Percentiles rank a stretch among this genome's conserved stretches.
Conservation (phyloP, 2,113 vertebrate genomes). For the Sisor rabdophorus region DNA sequence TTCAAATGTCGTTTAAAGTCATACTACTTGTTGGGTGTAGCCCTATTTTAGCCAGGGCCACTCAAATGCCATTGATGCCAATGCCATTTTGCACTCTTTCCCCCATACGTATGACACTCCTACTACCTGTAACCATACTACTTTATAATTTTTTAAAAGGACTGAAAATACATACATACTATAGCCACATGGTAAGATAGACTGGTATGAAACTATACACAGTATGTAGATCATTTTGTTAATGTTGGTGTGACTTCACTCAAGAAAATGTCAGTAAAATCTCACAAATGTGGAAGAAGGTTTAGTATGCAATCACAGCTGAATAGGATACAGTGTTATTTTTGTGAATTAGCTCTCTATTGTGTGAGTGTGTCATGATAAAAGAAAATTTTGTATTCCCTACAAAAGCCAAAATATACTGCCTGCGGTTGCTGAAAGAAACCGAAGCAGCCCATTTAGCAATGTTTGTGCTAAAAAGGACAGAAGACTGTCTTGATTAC, state of each 20-base stretch:
- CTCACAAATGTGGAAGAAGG: neutral
- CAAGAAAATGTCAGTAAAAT: neutral
- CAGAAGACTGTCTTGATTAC: neutral
- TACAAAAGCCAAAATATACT: constrained; percentile 8
- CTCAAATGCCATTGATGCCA: no score
- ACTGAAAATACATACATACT: no score
- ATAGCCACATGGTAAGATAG: neutral
- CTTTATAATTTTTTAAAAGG: no score
- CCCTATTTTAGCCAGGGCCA: no score
- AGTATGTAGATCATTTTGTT: neutral
- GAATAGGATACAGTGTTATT: neutral
- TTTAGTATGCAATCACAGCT: neutral
- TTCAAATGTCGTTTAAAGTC: no score
- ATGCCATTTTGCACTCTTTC: no score
- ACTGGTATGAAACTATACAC: neutral
- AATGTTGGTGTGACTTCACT: neutral
- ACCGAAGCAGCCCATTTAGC: constrained; percentile 39
- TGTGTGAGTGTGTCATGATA: neutral
- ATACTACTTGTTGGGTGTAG: no score
- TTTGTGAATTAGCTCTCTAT: neutral
- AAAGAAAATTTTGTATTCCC: neutral
- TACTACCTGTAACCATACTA: no score
- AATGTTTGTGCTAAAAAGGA: constrained; percentile 35
- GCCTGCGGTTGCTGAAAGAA: constrained; percentile 15
- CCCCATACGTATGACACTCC: no score